Evolutionary conservation across 2,888 invertebrate species (phyloP), one percentile per base, ranked within the genome.

Genomic region (Trachelus tabidus): DNA sequence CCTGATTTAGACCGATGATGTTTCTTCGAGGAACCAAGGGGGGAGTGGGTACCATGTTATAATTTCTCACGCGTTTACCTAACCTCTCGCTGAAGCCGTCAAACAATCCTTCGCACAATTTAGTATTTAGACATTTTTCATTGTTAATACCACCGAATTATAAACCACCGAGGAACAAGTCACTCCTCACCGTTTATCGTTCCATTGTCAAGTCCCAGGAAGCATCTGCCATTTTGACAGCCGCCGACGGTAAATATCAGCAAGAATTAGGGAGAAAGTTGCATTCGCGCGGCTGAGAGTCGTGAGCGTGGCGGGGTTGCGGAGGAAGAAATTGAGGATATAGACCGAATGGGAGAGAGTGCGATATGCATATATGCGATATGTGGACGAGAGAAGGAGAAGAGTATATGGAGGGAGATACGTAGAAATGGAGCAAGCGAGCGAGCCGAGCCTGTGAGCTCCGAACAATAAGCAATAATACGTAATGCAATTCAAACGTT

Each of bases 401-500:
- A n/a, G 76, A 31, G 15, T 79, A 77, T 81, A 82, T 78, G 81
- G 80, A 80, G 81, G 68, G 81, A 80, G 79, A 76, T 73, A 37
- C 74, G 74, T 30, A 56, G 69, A 23, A 75, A 68, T 34, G 76
- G 40, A 75, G 34, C 73, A 76, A 73, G 73, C 76, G 79, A 34
- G 74, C 76, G 77, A 83, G 56, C 84, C 85, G 85, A 84, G 83
- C 82, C 77, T 82, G 85, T 85, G 85, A 85, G 83, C 83, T 78
- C 82, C 84, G 89, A 89, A 90, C 90, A 90, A 90, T 90, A 90
- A 90, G 90, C 89, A 90, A 89, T 89, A 88, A 89, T 90, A 88
- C 89, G 88, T 90, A 90, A 90, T 90, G 87, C 89, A 89, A 90
- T 90, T 90, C 88, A 89, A 90, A 89, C 87, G 87, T 85, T 83